These are phyloP conservation scores for Syngnathoides biaculeatus DNA, from an alignment of 2,113 vertebrate species.

Conservation along the genomic window DNA sequence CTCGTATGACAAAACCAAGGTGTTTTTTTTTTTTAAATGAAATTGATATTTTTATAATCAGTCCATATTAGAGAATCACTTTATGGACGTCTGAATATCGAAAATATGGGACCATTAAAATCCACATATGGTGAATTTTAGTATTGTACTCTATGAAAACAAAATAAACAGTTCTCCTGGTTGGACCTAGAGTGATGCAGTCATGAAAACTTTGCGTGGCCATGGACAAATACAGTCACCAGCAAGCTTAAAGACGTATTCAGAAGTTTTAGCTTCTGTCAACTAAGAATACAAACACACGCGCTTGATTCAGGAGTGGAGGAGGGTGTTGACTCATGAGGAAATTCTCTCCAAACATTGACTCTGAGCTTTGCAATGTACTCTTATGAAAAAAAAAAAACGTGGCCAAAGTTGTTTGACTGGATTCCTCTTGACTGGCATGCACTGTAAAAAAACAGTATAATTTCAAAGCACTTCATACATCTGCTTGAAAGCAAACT, in stretches of 20 bases:
- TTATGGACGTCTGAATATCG: too few relatives aligned
- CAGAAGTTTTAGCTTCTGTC: conserved; percentile 2
- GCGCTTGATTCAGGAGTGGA: conserved; percentile 21
- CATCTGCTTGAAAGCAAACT: neutral
- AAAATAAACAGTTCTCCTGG: neutral
- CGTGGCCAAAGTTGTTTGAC: conserved; percentile 30
- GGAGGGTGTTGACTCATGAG: conserved; percentile 29
- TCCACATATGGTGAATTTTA: neutral
- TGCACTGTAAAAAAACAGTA: neutral
- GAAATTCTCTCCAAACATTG: conserved; percentile 13
- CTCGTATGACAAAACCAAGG: too few relatives aligned
- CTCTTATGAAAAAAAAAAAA: conserved; percentile 22
- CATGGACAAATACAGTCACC: conserved; percentile 14
- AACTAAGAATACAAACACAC: neutral
- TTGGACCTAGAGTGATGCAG: neutral
- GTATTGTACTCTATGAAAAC: neutral
- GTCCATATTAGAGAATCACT: too few relatives aligned
- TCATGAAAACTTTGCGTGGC: conserved; percentile 18
- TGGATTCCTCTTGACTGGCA: neutral
- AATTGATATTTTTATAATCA: too few relatives aligned
- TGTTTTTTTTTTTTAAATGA: too few relatives aligned
- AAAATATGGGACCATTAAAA: too few relatives aligned
- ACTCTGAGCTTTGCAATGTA: neutral
- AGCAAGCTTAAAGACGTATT: conserved; percentile 26
- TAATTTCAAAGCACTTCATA: conserved; percentile 12